Base-by-base conservation (phyloP, 2,797 vertebrate genomes). In the Passerculus sandwichensis region DNA sequence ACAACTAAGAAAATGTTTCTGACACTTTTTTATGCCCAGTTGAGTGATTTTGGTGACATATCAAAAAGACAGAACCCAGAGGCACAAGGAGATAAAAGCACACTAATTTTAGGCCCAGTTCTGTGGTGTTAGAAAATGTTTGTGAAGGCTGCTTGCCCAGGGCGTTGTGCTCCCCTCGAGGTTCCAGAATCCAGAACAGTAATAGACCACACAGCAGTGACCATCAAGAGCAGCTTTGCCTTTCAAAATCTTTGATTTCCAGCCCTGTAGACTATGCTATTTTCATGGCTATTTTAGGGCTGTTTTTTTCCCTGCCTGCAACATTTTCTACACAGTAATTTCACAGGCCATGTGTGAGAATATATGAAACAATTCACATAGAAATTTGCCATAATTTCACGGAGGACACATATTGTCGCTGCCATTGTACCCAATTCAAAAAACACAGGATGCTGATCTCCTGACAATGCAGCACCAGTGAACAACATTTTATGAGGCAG, bases 371-470 rank as follows among this genome's bases (percentile, higher is more conserved):
- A 95, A 92, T 90, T 89, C 20, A 56, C 70, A 85, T 13, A 94
- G 47, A 78, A 80, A 65, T 96, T 90, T 80, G 13, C 36, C 74
- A 87, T 54, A 34, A 38, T 79, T 76, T 79, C 71, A 65, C 57
- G 82, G 76, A 91, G 84, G 70, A 78, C 71, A 78, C 36, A 92
- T 25, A 66, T 85, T 87, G 67, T 89, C 88, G 79, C 27, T 61
- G 60, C 61, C 65, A 84, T 96, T 95, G 93, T 92, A 57, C 30
- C 34, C 42, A 91, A 73, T 29, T 91, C 72, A 77, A 96, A 77
- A 96, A 96, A 92, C 80, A 95, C 82, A 94, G 95, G 91, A 96
- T 95, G 85, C 78, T 56, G 53, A 87, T 87, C 38, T 44, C 57
- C n/a, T 88, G 60, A 71, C 54, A 2, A 2, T 44, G 36, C 34